phyloP scores from a whole-genome alignment of 1,140 invertebrate species.

The Ceratina calcarata region DNA sequence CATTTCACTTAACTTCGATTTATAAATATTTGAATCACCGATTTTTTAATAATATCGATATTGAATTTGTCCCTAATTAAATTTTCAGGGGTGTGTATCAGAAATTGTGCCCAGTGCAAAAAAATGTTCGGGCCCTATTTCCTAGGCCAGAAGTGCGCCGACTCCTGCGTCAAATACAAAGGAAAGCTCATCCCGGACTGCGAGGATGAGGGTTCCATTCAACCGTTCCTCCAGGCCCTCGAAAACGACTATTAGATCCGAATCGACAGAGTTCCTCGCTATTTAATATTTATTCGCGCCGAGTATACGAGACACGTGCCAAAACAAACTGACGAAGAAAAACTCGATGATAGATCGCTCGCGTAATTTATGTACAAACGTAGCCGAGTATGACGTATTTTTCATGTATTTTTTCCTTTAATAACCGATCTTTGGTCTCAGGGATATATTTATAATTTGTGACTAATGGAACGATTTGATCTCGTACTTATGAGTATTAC shows the following conservation, averaged over 20 bases:
- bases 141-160: slow-evolving; percentile 90
- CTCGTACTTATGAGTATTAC: slow-evolving; percentile 5
- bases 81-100: slow-evolving; percentile 84
- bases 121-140: slow-evolving; percentile 93
- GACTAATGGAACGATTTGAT: slow-evolving; percentile 1
- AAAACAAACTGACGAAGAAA: not conserved
- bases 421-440: not conserved
- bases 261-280: slow-evolving; percentile 9
- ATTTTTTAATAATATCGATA: not conserved
- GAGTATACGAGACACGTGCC: not conserved
- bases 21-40: too few relatives aligned
- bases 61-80: not conserved
- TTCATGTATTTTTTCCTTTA: not conserved
- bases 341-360: not conserved
- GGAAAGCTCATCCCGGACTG: slow-evolving; percentile 92
- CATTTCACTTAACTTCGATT: not conserved
- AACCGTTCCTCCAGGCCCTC: slow-evolving; percentile 88
- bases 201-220: slow-evolving; percentile 88
- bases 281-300: not conserved
- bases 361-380: not conserved
- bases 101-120: slow-evolving; percentile 93
- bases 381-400: not conserved
- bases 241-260: slow-evolving; percentile 61
- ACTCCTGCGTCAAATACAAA: slow-evolving; percentile 89
- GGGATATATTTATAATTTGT: not conserved